Evolutionary conservation across 1,140 invertebrate species (phyloP), one percentile per base, ranked within the genome.

Genomic region (Bombus cullumanus): DNA sequence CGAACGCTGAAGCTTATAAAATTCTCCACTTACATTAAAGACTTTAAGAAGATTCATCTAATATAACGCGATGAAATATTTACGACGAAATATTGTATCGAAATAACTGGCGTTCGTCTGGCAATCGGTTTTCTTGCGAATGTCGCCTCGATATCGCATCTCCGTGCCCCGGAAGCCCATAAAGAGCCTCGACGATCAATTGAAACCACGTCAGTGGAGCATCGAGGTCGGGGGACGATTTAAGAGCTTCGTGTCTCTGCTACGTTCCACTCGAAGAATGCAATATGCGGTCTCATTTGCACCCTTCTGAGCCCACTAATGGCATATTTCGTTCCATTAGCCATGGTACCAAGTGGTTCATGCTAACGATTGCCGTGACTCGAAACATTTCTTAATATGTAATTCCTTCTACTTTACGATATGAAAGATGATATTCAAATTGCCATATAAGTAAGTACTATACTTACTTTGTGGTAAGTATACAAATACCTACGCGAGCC

Each of bases 241-340:
- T 88, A 89, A 81, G 73, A 53, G 34, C 80, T 37, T 47, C 39
- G 31, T 13, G 59, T 72, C 81, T 87, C 80, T 82, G 87, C 83
- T 81, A 88, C 91, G 90, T 89, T 86, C 85, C 84, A 81, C 81
- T 71, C 74, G 85, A 93, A 92, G 93, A 94, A 94, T 94, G 93
- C 91, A 93, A 94, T 93, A 94, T 93, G 89, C 88, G 88, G 90
- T 88, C 89, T 92, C 92, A 90, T 92, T 94, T 92, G 92, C 92
- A 88, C 90, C 89, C 86, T 79, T 22, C 34, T 18, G 59, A 86
- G 86, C 73, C 64, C 81, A 34, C 68, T 75, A 79, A 64, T 72
- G 68, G 75, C 81, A 80, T 86, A 85, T 73, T 81, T 86, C 84
- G 77, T 43, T 37, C 85, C 85, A 86, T 89, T 89, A 89, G 81